phyloP scores from a whole-genome alignment of 2,113 vertebrate species.

The Caranx ignobilis region DNA sequence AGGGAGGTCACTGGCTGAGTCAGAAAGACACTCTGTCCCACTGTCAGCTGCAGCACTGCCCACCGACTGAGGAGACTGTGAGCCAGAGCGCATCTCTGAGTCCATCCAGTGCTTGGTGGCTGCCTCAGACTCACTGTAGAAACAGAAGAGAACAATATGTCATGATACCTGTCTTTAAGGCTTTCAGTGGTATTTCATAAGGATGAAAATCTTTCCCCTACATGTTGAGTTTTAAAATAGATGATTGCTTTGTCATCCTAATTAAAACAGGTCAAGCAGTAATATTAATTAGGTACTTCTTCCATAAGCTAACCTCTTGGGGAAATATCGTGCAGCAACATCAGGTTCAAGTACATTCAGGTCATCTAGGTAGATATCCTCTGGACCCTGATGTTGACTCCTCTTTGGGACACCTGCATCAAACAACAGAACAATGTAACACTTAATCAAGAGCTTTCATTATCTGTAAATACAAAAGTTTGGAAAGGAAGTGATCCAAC shows the following conservation, averaged over 20 bases:
- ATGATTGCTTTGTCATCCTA: not conserved
- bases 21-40: conserved; percentile 96
- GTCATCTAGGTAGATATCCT: conserved; percentile 98
- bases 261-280: conserved; percentile 21
- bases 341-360: conserved; percentile 95
- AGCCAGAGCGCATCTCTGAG: conserved; percentile 90
- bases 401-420: conserved; percentile 92
- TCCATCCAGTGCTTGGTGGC: conserved; percentile 93
- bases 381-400: conserved; percentile 97
- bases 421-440: conserved; percentile 27
- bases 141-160: conserved; percentile 5
- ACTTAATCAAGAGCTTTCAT: not conserved
- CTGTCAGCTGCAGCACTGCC: conserved; percentile 96
- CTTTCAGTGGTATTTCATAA: not conserved
- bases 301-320: conserved; percentile 88
- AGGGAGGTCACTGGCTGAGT: conserved; percentile 94
- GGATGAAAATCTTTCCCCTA: not conserved
- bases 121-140: conserved; percentile 89
- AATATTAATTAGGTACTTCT: conserved; percentile 14
- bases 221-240: conserved; percentile 5
- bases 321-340: conserved; percentile 96
- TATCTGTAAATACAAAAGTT: not conserved
- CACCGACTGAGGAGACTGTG: conserved; percentile 96
- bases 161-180: not conserved
- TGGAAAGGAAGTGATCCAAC: not conserved